phyloP scores from a whole-genome alignment of 2,888 invertebrate species.

The Miltochrista miniata region DNA sequence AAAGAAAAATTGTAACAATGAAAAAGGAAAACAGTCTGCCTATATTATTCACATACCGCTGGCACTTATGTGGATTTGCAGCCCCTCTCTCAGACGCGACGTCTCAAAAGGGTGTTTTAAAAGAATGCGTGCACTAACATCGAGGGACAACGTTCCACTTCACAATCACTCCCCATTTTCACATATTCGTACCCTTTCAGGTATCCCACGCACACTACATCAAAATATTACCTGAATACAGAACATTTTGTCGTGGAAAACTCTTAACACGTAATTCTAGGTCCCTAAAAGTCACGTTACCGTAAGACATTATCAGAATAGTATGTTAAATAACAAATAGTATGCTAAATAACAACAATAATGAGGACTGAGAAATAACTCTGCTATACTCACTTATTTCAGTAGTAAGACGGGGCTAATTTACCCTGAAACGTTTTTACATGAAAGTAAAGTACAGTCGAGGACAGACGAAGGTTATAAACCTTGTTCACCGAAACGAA shows the following conservation, averaged over 20 bases:
- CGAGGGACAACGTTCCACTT: conserved; percentile 55
- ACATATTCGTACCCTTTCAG: conserved; percentile 48
- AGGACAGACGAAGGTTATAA: conserved; percentile 68
- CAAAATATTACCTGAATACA: conserved; percentile 27
- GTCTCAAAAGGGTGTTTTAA: conserved; percentile 74
- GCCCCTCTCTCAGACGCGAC: conserved; percentile 60
- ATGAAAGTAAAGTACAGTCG: conserved; percentile 48
- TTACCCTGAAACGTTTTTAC: conserved; percentile 64
- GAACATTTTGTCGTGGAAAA: conserved; percentile 17
- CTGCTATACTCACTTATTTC: conserved; percentile 55
- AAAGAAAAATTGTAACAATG: conserved; percentile 1
- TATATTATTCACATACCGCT: conserved; percentile 43
- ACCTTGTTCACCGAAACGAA: conserved; percentile 58
- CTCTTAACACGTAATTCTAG: conserved; percentile 19
- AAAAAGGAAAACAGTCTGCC: conserved; percentile 12
- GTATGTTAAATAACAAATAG: conserved; percentile 41
- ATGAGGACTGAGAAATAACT: conserved; percentile 46
- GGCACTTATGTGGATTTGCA: conserved; percentile 43
- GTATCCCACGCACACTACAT: conserved; percentile 32
- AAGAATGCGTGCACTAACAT: conserved; percentile 62
- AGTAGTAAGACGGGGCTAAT: conserved; percentile 56
- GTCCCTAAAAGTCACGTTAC: conserved; percentile 27
- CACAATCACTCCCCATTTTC: conserved; percentile 59
- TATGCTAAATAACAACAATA: conserved; percentile 40
- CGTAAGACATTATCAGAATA: conserved; percentile 31